Evolutionary conservation across 2,113 vertebrate species (phyloP).

Genomic region (Atherinomorus stipes): DNA sequence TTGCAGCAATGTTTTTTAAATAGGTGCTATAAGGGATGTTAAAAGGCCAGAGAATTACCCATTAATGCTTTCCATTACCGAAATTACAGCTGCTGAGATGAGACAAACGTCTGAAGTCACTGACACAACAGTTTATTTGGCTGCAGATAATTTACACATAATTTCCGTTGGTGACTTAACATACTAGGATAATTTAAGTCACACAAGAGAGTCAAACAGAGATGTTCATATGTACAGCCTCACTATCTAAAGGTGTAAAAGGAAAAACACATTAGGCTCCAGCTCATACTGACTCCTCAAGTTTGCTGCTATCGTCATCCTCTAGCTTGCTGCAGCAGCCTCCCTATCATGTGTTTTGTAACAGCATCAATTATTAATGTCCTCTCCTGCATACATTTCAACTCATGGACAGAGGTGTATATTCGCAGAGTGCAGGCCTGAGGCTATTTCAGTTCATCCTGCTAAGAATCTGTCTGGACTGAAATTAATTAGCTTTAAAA

Average conservation of each 20-base stretch:
- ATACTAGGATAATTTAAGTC: neutral
- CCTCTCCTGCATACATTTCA: conserved; percentile 59
- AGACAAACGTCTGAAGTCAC: conserved; percentile 10
- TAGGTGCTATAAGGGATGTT: conserved; percentile 27
- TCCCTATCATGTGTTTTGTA: conserved; percentile 61
- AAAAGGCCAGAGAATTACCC: conserved; percentile 30
- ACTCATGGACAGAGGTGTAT: conserved; percentile 50
- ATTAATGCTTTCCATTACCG: conserved; percentile 8
- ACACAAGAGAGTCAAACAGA: neutral
- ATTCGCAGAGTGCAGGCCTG: conserved; percentile 39
- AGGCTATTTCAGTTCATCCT: conserved; percentile 45
- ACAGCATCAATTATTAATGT: conserved; percentile 63
- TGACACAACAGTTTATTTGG: conserved; percentile 9
- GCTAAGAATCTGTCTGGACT: conserved; percentile 37
- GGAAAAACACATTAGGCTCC: conserved; percentile 3
- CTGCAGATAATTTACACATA: neutral
- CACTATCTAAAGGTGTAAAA: neutral
- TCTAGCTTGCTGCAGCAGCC: conserved; percentile 50
- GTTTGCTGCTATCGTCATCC: conserved; percentile 47
- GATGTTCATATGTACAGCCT: neutral
- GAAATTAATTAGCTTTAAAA: conserved; percentile 42
- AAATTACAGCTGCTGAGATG: conserved; percentile 9
- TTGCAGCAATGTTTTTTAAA: conserved; percentile 27
- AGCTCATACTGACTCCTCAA: conserved; percentile 20
- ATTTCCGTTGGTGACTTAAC: neutral